phyloP scores from a whole-genome alignment of 2,113 vertebrate species.

The Takifugu bimaculatus region DNA sequence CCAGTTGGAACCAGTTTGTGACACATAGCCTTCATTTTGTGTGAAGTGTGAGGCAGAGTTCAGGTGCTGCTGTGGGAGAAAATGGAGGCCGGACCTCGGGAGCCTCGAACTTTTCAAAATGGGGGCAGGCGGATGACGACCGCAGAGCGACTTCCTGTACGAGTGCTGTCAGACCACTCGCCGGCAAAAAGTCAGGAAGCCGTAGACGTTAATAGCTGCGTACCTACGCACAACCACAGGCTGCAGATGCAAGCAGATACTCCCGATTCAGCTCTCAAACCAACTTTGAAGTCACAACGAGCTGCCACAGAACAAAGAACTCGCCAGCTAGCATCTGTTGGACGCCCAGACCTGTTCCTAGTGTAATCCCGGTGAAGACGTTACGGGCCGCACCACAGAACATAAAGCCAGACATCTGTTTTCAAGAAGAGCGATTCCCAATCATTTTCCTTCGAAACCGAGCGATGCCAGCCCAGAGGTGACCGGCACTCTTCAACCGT shows the following conservation, averaged over 20 bases:
- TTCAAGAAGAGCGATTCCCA: too few relatives aligned
- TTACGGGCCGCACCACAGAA: too few relatives aligned
- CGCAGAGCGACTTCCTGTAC: conserved; percentile 68
- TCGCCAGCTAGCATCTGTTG: too few relatives aligned
- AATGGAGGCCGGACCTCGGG: conserved; percentile 75
- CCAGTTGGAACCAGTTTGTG: conserved; percentile 86
- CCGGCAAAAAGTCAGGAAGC: conserved; percentile 20
- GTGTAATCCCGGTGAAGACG: too few relatives aligned
- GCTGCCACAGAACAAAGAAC: too few relatives aligned
- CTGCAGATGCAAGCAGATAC: conserved; percentile 9
- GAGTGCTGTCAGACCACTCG: conserved; percentile 52
- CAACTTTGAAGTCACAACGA: background rate
- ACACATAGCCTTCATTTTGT: conserved; percentile 88
- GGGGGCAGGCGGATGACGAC: conserved; percentile 52
- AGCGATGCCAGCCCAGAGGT: too few relatives aligned
- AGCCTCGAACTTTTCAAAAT: conserved; percentile 65
- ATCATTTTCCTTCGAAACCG: too few relatives aligned
- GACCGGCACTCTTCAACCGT: too few relatives aligned
- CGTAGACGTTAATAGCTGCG: background rate
- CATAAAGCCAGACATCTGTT: too few relatives aligned
- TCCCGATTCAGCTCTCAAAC: conserved; percentile 4
- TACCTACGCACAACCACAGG: conserved; percentile 11
- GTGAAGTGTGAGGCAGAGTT: conserved; percentile 78
- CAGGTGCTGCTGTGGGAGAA: conserved; percentile 83
- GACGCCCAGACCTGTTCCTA: too few relatives aligned